Evolutionary conservation across 2,797 vertebrate species (phyloP).

Genomic region (Sebastes alutus): DNA sequence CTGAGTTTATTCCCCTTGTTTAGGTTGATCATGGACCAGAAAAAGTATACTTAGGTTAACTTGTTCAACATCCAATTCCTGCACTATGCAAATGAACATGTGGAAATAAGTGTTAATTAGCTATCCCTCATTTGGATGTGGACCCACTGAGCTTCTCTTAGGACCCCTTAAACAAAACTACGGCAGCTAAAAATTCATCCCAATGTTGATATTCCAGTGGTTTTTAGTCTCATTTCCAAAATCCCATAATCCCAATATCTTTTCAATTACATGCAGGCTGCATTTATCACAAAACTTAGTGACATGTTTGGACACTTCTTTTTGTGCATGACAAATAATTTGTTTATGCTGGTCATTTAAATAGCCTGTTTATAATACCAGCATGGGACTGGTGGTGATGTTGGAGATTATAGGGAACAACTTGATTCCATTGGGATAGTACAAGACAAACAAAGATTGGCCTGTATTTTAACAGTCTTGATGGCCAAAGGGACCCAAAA

Average conservation of each 20-base stretch:
- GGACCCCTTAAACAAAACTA: not conserved
- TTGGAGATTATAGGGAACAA: not conserved
- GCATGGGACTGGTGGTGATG: not conserved
- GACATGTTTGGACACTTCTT: constrained; percentile 68
- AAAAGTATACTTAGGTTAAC: too few species aligned
- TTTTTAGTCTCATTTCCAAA: not conserved
- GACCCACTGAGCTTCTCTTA: not conserved
- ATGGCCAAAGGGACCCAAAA: not conserved
- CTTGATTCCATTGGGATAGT: not conserved
- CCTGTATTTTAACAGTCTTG: not conserved
- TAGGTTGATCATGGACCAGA: not conserved
- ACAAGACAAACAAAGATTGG: not conserved
- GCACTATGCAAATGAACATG: not conserved
- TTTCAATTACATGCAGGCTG: constrained; percentile 69
- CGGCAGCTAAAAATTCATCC: not conserved
- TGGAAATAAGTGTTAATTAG: not conserved
- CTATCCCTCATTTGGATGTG: not conserved
- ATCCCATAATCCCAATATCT: not conserved
- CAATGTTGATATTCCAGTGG: not conserved
- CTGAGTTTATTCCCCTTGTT: not conserved
- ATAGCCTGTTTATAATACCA: constrained; percentile 45
- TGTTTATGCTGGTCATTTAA: constrained; percentile 40
- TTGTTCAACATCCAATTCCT: not conserved
- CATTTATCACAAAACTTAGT: constrained; percentile 67
- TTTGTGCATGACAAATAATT: constrained; percentile 46